Evolutionary conservation across 2,888 invertebrate genomes (phyloP).

Genomic region (Pollenia angustigena): DNA sequence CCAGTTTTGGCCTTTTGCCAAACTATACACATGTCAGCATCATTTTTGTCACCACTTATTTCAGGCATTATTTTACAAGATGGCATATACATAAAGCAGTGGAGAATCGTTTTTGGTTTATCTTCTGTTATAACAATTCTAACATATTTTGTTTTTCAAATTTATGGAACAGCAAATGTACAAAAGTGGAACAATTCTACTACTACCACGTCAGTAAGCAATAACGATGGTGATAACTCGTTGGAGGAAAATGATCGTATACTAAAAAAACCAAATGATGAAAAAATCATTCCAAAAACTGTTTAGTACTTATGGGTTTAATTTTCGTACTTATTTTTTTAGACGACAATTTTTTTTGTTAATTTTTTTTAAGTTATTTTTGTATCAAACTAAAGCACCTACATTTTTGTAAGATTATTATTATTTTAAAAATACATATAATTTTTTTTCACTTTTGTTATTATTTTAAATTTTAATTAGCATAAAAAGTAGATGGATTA

Average conservation of each 20-base stretch:
- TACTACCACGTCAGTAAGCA: conserved; percentile 9
- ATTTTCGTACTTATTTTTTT: background rate
- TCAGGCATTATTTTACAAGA: conserved; percentile 87
- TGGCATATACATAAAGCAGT: conserved; percentile 85
- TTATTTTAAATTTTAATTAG: too few relatives aligned
- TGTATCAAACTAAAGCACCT: too few relatives aligned
- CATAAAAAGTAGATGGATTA: too few relatives aligned
- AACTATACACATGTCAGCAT: conserved; percentile 91
- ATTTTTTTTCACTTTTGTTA: too few relatives aligned
- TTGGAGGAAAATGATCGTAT: conserved; percentile 75
- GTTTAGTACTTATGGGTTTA: conserved; percentile 63
- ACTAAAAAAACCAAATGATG: conserved; percentile 75
- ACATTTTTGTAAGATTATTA: too few relatives aligned
- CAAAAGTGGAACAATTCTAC: conserved; percentile 81
- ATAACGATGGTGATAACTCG: conserved; percentile 43
- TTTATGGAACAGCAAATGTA: conserved; percentile 88
- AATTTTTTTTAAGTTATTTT: too few relatives aligned
- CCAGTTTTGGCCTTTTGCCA: conserved; percentile 90
- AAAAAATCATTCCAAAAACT: conserved; percentile 71
- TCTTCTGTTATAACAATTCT: conserved; percentile 86
- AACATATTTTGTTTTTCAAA: conserved; percentile 88
- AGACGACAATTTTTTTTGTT: too few relatives aligned
- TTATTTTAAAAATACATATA: too few relatives aligned
- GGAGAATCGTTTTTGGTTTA: conserved; percentile 88
- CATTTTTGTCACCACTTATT: conserved; percentile 88